phyloP scores from a whole-genome alignment of 2,888 invertebrate genomes.

The Linyphia triangularis region DNA sequence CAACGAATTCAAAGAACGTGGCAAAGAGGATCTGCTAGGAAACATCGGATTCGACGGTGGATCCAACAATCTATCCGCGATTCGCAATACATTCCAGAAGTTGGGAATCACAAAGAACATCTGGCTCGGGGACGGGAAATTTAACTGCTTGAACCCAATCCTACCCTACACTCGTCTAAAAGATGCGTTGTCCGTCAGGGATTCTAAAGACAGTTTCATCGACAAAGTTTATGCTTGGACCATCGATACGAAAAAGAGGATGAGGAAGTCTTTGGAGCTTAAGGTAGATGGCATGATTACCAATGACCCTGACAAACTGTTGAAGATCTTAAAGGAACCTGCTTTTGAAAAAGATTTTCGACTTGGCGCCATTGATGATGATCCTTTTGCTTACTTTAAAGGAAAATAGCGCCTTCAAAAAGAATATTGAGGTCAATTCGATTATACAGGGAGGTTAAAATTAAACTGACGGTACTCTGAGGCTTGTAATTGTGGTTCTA shows the following conservation, averaged over 20 bases:
- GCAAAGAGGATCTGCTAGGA: neutral
- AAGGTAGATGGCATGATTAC: constrained; percentile 59
- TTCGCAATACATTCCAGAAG: constrained; percentile 70
- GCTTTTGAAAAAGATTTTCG: constrained; percentile 9
- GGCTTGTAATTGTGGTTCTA: no score
- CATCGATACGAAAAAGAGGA: constrained; percentile 69
- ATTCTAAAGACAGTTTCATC: constrained; percentile 57
- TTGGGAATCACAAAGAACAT: constrained; percentile 70
- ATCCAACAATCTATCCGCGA: constrained; percentile 69
- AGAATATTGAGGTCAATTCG: no score
- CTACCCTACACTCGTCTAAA: constrained; percentile 73
- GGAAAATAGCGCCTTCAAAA: neutral
- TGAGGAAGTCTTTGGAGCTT: constrained; percentile 60
- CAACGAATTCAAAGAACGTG: constrained; percentile 3
- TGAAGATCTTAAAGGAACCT: constrained; percentile 15
- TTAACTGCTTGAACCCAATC: constrained; percentile 76
- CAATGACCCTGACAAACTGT: constrained; percentile 32
- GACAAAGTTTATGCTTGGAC: constrained; percentile 77
- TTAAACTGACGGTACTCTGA: no score
- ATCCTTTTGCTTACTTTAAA: constrained; percentile 21
- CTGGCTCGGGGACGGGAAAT: constrained; percentile 77
- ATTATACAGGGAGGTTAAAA: neutral
- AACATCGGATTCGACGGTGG: constrained; percentile 77
- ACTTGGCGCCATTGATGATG: constrained; percentile 31
- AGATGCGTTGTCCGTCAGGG: constrained; percentile 59